phyloP scores from a whole-genome alignment of 2,113 vertebrate genomes.

The Macrotis lagotis region DNA sequence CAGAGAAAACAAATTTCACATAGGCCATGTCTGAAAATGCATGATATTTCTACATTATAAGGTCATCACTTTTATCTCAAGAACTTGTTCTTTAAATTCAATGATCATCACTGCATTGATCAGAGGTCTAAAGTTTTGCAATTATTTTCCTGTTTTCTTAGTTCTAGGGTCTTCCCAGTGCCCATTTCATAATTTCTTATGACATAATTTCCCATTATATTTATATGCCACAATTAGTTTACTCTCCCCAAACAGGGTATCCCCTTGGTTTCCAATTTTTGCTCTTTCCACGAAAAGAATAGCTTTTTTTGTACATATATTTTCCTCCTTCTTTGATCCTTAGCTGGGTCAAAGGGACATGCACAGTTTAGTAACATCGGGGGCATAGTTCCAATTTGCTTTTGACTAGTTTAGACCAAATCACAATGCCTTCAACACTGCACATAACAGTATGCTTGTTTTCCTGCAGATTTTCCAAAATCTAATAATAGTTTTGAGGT shows the following conservation, averaged over 20 bases:
- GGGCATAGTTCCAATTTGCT: not conserved
- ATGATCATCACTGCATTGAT: not conserved
- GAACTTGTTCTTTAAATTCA: not conserved
- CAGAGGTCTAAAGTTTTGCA: not conserved
- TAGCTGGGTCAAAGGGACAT: not conserved
- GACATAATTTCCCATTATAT: not conserved
- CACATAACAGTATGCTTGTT: not conserved
- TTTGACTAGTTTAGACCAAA: not conserved
- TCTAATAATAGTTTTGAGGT: not conserved
- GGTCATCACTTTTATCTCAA: not conserved
- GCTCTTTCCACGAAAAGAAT: not conserved
- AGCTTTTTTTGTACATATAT: not conserved
- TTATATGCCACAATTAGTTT: not conserved
- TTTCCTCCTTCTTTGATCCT: not conserved
- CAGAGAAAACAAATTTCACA: not conserved
- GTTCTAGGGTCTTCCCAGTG: not conserved
- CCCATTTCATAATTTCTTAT: not conserved
- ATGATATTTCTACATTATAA: not conserved
- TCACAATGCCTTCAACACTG: not conserved
- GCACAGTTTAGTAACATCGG: not conserved
- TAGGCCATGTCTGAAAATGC: not conserved
- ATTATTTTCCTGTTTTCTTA: not conserved
- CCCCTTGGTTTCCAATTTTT: not conserved
- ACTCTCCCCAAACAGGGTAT: not conserved
- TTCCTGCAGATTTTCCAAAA: not conserved